phyloP scores from a whole-genome alignment of 1,140 invertebrate genomes.

The Listronotus bonariensis region DNA sequence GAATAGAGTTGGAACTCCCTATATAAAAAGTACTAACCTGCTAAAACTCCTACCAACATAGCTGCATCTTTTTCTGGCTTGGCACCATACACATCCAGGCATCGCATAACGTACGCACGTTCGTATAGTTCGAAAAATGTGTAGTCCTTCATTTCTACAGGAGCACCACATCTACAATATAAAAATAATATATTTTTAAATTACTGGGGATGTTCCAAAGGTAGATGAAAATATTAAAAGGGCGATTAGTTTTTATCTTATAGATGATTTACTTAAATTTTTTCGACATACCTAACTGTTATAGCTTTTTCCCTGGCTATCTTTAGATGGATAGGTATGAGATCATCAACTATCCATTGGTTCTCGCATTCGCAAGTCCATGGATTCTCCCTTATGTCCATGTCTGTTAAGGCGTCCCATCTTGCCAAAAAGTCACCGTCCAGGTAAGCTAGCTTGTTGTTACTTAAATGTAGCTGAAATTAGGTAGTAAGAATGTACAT shows the following conservation, averaged over 20 bases:
- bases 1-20: no score
- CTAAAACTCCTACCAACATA: constrained; percentile 69
- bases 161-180: constrained; percentile 61
- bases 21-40: constrained; percentile 60
- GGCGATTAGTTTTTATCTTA: neutral
- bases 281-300: constrained; percentile 39
- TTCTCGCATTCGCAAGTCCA: constrained; percentile 78
- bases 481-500: no score
- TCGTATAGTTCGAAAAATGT: constrained; percentile 62
- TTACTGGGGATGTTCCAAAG: no score
- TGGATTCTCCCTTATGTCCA: constrained; percentile 71
- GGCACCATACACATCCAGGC: constrained; percentile 64
- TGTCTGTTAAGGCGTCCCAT: constrained; percentile 68
- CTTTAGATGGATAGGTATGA: constrained; percentile 58
- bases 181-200: no score
- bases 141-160: constrained; percentile 62
- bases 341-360: constrained; percentile 69
- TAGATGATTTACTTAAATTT: no score
- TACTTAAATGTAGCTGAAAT: constrained; percentile 65
- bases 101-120: constrained; percentile 62
- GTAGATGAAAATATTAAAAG: no score
- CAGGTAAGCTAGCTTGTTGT: constrained; percentile 69
- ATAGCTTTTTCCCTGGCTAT: constrained; percentile 44
- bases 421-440: constrained; percentile 62
- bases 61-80: constrained; percentile 67